These are phyloP conservation scores for Coregonus clupeaformis DNA, from an alignment of 2,113 vertebrate genomes.

Conservation along the genomic window DNA sequence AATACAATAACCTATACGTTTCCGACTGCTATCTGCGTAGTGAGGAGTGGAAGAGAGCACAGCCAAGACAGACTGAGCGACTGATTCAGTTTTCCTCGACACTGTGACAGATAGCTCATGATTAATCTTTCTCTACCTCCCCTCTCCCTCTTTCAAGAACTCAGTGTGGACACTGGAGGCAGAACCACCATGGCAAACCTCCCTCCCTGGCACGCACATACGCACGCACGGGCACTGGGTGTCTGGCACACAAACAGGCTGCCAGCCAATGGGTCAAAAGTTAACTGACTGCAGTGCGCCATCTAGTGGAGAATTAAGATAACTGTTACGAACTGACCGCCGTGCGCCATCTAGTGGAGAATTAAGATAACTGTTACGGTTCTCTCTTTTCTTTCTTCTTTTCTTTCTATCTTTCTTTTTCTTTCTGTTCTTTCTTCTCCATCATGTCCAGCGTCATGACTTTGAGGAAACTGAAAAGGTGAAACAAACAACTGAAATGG, in stretches of 20 bases:
- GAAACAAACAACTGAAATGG: too few relatives aligned
- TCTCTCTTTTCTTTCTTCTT: neutral
- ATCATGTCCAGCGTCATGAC: too few relatives aligned
- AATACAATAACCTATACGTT: too few relatives aligned
- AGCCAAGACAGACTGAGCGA: too few relatives aligned
- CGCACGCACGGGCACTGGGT: neutral
- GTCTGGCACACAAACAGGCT: neutral
- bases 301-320: slow-evolving; percentile 13
- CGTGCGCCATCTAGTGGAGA: slow-evolving; percentile 21
- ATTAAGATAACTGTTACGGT: neutral
- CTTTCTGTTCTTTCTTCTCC: too few relatives aligned
- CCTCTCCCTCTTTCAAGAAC: too few relatives aligned
- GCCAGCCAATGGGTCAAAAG: neutral
- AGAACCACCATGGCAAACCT: neutral
- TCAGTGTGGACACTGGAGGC: neutral
- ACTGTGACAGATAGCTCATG: neutral
- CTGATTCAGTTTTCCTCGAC: too few relatives aligned
- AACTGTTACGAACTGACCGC: neutral
- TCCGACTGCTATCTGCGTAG: too few relatives aligned
- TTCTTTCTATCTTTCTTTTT: neutral
- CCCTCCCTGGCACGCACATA: neutral
- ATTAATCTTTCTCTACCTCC: neutral
- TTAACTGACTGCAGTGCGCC: neutral
- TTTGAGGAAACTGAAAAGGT: too few relatives aligned
- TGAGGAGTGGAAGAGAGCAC: too few relatives aligned